phyloP scores from a whole-genome alignment of 2,797 vertebrate genomes.

The Synaphobranchus kaupii region DNA sequence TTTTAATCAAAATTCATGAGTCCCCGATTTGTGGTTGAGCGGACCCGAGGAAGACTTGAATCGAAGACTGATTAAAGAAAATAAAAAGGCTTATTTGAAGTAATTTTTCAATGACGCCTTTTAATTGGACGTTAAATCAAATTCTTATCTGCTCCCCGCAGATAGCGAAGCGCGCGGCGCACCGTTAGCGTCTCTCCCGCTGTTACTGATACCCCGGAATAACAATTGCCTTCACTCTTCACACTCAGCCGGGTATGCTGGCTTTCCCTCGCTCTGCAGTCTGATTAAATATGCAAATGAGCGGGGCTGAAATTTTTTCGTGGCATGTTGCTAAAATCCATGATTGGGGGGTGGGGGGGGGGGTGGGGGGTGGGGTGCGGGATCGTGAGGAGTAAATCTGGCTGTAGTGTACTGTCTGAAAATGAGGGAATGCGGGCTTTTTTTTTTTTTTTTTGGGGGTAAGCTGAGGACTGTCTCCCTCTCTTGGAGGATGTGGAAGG shows the following conservation, averaged over 20 bases:
- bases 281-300: slow-evolving; percentile 81
- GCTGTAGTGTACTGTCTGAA: not conserved
- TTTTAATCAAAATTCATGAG: slow-evolving; percentile 94
- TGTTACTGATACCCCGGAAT: slow-evolving; percentile 84
- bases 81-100: slow-evolving; percentile 96
- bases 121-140: slow-evolving; percentile 99
- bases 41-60: slow-evolving; percentile 84
- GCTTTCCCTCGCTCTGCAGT: slow-evolving; percentile 65
- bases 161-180: slow-evolving; percentile 86
- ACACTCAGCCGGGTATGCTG: slow-evolving; percentile 61
- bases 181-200: slow-evolving; percentile 78
- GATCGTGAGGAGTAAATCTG: not conserved
- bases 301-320: slow-evolving; percentile 60
- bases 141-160: slow-evolving; percentile 97
- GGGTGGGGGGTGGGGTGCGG: not conserved
- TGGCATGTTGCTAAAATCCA: slow-evolving; percentile 26
- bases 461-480: not conserved
- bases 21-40: slow-evolving; percentile 80
- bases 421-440: not conserved
- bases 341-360: not conserved
- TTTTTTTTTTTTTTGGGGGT: not conserved
- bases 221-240: slow-evolving; percentile 80
- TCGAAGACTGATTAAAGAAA: slow-evolving; percentile 94
- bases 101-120: slow-evolving; percentile 99
- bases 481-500: not conserved